A percentile compares a stretch with the other conserved stretches of the same genome.
phyloP scores from a whole-genome alignment of 2,113 vertebrate species.

The Phaethornis superciliosus region DNA sequence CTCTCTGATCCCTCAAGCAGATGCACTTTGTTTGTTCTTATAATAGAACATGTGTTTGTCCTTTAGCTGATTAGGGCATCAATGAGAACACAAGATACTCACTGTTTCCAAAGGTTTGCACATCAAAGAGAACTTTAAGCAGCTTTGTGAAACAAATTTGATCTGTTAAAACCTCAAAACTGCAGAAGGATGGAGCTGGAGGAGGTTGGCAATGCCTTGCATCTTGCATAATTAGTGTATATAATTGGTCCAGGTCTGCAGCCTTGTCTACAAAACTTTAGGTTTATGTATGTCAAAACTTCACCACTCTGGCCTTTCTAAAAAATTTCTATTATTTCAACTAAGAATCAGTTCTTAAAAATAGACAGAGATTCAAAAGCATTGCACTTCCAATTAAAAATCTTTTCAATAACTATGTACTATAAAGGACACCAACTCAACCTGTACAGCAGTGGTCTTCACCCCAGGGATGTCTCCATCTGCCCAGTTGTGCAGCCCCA shows the following conservation, averaged over 20 bases:
- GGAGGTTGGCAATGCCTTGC: background rate
- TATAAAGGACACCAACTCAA: background rate
- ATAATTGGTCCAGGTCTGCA: background rate
- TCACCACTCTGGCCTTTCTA: background rate
- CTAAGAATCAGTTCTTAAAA: background rate
- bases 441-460: background rate
- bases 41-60: constrained; percentile 52
- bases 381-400: background rate
- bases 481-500: background rate
- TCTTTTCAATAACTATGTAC: background rate
- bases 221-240: background rate
- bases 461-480: background rate
- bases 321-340: background rate
- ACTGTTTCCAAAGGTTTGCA: constrained; percentile 1
- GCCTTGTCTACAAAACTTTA: background rate
- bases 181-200: background rate
- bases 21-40: constrained; percentile 54
- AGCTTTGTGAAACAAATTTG: constrained; percentile 28
- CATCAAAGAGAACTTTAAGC: constrained; percentile 45
- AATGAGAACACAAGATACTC: constrained; percentile 33
- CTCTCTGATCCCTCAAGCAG: constrained; percentile 59
- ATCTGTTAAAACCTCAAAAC: constrained; percentile 9
- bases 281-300: background rate
- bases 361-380: background rate
- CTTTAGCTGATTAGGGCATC: constrained; percentile 59